phyloP scores from a whole-genome alignment of 2,113 vertebrate genomes.

The Ceuthmochares aereus region DNA sequence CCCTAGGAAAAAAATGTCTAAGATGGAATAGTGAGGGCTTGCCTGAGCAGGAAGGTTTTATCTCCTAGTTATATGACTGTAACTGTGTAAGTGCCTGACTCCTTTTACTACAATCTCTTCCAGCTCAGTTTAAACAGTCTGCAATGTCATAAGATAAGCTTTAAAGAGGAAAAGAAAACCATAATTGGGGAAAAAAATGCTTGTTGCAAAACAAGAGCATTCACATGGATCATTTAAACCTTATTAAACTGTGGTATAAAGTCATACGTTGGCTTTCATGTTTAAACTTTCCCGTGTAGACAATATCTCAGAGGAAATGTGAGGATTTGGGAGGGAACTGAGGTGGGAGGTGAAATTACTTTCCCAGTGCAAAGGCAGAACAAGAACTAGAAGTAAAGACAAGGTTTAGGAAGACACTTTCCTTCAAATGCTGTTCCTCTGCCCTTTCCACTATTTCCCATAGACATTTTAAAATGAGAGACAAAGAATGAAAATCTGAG shows the following conservation, averaged over 20 bases:
- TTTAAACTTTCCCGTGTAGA: background rate
- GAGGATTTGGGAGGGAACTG: background rate
- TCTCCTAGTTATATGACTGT: background rate
- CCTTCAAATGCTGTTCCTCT: background rate
- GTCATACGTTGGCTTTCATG: background rate
- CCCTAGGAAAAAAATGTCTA: background rate
- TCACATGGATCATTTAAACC: background rate
- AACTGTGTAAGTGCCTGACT: background rate
- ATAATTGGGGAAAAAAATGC: background rate
- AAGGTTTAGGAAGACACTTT: background rate
- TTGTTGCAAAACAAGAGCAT: background rate
- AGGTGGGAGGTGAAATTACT: background rate
- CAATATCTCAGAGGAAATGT: background rate
- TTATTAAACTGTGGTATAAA: background rate
- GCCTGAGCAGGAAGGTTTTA: constrained; percentile 12
- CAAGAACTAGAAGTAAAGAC: background rate
- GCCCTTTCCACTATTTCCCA: background rate
- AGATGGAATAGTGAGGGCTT: background rate
- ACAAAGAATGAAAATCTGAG: background rate
- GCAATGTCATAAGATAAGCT: background rate
- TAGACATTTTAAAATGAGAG: background rate
- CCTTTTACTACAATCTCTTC: background rate
- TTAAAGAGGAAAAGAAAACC: background rate
- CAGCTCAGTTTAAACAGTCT: background rate
- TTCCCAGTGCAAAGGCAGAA: background rate